Evolutionary conservation across 1,140 invertebrate species (phyloP).

Genomic region (Drosophila setifemur): DNA sequence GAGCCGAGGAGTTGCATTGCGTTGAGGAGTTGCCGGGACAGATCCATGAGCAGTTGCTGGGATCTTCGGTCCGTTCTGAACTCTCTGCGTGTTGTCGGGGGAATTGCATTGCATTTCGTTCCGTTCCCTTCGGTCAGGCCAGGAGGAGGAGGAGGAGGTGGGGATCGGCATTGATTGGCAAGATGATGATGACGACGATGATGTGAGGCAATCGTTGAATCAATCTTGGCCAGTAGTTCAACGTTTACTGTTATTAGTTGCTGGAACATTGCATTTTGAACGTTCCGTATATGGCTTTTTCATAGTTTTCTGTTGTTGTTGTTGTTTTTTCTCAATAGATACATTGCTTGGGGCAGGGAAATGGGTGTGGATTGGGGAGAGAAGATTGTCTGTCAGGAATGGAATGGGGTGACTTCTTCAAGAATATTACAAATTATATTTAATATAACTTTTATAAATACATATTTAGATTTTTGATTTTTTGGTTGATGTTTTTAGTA

Average conservation of each 20-base stretch:
- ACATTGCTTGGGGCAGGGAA: neutral
- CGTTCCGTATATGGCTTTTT: slow-evolving; percentile 18
- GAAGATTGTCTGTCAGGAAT: neutral
- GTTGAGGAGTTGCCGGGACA: slow-evolving; percentile 23
- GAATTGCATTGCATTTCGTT: slow-evolving; percentile 51
- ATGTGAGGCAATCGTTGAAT: slow-evolving; percentile 67
- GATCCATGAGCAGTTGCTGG: slow-evolving; percentile 27
- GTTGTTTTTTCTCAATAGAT: neutral
- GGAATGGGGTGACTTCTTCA: too few relatives aligned
- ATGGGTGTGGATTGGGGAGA: neutral
- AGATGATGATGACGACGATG: slow-evolving; percentile 52
- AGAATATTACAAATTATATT: too few relatives aligned
- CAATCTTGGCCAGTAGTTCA: slow-evolving; percentile 73
- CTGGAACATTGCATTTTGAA: slow-evolving; percentile 42
- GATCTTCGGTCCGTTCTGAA: slow-evolving; percentile 1
- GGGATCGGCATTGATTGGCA: slow-evolving; percentile 32
- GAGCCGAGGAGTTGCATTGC: neutral
- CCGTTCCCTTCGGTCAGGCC: neutral
- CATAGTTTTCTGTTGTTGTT: too few relatives aligned
- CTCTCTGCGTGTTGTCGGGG: slow-evolving; percentile 37
- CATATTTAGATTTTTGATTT: too few relatives aligned
- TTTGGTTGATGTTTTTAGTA: too few relatives aligned
- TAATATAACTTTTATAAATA: too few relatives aligned
- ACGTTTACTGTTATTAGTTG: slow-evolving; percentile 68
- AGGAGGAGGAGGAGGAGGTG: neutral